phyloP scores from a whole-genome alignment of 2,113 vertebrate species.

The Heterochromis multidens region DNA sequence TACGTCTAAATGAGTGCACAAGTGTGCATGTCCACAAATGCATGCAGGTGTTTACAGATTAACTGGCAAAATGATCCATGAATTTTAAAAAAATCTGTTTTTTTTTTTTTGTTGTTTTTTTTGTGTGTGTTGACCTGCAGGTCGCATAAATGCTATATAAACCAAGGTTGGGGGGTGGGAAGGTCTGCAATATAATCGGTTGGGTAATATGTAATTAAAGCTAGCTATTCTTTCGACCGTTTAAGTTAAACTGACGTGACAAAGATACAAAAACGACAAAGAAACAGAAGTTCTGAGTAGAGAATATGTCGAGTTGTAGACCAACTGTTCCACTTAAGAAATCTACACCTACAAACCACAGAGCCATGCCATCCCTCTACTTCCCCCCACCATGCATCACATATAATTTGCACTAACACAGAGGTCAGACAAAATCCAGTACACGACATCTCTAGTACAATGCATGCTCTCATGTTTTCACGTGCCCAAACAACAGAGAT shows the following conservation, averaged over 20 bases:
- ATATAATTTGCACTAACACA: slow-evolving; percentile 67
- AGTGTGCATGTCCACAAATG: slow-evolving; percentile 68
- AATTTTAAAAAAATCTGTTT: background rate
- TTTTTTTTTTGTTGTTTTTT: background rate
- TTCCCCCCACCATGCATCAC: slow-evolving; percentile 68
- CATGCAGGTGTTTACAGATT: slow-evolving; percentile 74
- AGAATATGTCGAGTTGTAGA: slow-evolving; percentile 41
- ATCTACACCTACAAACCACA: slow-evolving; percentile 58
- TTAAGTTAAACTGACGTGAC: slow-evolving; percentile 15
- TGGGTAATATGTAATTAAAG: slow-evolving; percentile 5
- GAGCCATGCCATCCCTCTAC: slow-evolving; percentile 53
- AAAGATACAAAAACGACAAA: slow-evolving; percentile 39
- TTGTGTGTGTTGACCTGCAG: slow-evolving; percentile 14
- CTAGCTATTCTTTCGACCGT: slow-evolving; percentile 17
- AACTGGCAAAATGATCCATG: slow-evolving; percentile 58
- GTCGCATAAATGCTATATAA: slow-evolving; percentile 22
- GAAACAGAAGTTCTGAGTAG: slow-evolving; percentile 35
- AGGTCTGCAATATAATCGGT: slow-evolving; percentile 17
- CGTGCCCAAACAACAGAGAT: slow-evolving; percentile 47
- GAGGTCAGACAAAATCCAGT: slow-evolving; percentile 67
- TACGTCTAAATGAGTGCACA: slow-evolving; percentile 63
- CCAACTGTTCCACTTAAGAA: slow-evolving; percentile 46
- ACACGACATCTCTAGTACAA: slow-evolving; percentile 72
- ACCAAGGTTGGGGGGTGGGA: background rate
- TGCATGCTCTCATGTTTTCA: slow-evolving; percentile 72